Conservation (phyloP, 1,140 invertebrate genomes). For the Leptopilina boulardi region DNA sequence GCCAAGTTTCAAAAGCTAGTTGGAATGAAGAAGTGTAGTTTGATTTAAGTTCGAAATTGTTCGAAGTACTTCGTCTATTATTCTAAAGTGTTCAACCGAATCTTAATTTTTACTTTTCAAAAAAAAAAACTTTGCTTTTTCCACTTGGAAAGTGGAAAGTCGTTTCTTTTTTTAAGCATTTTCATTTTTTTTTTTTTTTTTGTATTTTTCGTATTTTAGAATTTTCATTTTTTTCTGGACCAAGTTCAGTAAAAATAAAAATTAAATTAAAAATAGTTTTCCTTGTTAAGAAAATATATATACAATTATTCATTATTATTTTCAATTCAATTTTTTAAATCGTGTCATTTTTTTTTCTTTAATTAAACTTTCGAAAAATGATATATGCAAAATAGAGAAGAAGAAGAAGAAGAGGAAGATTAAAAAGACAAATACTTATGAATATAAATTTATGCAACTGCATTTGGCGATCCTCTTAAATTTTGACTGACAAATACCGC, state of each 20-base stretch:
- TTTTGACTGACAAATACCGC: slow-evolving; percentile 62
- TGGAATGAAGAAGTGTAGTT: slow-evolving; percentile 28
- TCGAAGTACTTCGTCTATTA: slow-evolving; percentile 14
- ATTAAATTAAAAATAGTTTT: too few species aligned
- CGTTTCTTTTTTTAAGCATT: too few species aligned
- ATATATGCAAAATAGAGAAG: neutral
- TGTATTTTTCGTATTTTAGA: too few species aligned
- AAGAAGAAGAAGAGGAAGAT: slow-evolving; percentile 34
- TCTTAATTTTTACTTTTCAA: neutral
- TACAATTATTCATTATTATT: too few species aligned
- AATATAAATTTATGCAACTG: slow-evolving; percentile 36
- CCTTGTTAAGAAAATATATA: too few species aligned
- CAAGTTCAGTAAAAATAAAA: too few species aligned
- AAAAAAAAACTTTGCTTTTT: neutral
- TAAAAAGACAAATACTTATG: slow-evolving; percentile 37
- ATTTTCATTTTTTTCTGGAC: too few species aligned
- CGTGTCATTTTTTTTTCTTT: too few species aligned
- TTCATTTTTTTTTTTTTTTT: too few species aligned
- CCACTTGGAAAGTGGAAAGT: too few species aligned
- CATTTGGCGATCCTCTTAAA: slow-evolving; percentile 39
- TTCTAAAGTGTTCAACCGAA: neutral
- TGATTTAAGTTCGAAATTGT: slow-evolving; percentile 21
- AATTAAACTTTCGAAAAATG: neutral
- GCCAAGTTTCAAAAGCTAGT: slow-evolving; percentile 29
- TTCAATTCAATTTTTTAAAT: too few species aligned